Conservation (phyloP, 2,888 invertebrate species). For the Tortrix viridana region DNA sequence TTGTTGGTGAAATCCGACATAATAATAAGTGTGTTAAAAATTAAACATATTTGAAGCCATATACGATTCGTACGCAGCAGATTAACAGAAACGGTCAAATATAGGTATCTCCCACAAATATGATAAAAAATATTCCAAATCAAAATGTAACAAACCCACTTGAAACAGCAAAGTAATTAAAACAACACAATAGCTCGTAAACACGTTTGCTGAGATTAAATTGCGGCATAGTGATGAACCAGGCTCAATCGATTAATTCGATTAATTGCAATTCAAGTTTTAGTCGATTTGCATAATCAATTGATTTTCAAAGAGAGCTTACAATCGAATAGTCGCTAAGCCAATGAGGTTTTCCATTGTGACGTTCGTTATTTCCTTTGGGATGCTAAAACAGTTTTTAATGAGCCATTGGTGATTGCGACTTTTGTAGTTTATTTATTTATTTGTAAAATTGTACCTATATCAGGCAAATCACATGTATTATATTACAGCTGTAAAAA, state of each 20-base stretch:
- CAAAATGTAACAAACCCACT: slow-evolving; percentile 23
- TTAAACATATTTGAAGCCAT: neutral
- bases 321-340: slow-evolving; percentile 4
- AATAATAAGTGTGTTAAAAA: too few species aligned
- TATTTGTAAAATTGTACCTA: too few species aligned
- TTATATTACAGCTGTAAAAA: too few species aligned
- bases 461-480: too few species aligned
- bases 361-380: too few species aligned
- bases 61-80: neutral
- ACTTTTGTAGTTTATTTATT: too few species aligned
- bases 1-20: too few species aligned
- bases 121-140: slow-evolving; percentile 10
- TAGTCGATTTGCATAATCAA: slow-evolving; percentile 29
- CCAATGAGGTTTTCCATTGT: neutral
- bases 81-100: neutral
- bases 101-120: slow-evolving; percentile 3
- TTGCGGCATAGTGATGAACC: slow-evolving; percentile 13
- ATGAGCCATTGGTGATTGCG: too few species aligned
- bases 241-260: slow-evolving; percentile 7
- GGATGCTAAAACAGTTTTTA: too few species aligned
- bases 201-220: slow-evolving; percentile 28
- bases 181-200: slow-evolving; percentile 25
- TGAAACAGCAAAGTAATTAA: slow-evolving; percentile 14
- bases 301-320: slow-evolving; percentile 18
- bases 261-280: slow-evolving; percentile 12